Evolutionary conservation across 1,140 invertebrate genomes (phyloP), one percentile per base, ranked within the genome.

Genomic region (Sminthurinus signatus): DNA sequence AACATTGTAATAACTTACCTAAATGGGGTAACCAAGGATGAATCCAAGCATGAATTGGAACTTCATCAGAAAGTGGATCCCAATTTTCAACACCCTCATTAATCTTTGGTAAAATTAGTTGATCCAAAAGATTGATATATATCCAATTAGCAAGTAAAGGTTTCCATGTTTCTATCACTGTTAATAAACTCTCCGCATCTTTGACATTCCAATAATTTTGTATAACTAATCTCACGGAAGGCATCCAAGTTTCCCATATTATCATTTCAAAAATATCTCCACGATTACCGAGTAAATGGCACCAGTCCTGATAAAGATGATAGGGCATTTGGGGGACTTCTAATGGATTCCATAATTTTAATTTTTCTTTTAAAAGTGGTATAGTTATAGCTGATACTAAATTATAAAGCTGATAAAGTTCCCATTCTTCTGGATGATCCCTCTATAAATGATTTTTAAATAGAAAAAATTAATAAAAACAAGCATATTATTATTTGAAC

Each of bases 21-120:
- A 93, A 82, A 25, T 88, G 75, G 8, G 86, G 85, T 42, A 93
- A 80, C 96, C 96, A 99, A 0, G 96, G 96, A 78, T 96, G 87
- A 60, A 98, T 85, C 96, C 96, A 99, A 8, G 86, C 83, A 78
- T 98, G 94, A 68, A 98, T 91, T 1, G 95, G 94, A 58, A 96
- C 84, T 0, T 87, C 88, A 74, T 98, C 96, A 0, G 86, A 89
- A 0, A 95, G 79, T 0, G 96, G 96, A 81, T 98, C 91, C 96
- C 96, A 99, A 43, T 84, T 82, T 44, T 90, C 84, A 0, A 96
- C 91, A 70, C 90, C 91, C 17, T 80, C 74, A 29, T 86, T 83
- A 36, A 98, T 75, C 60, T 85, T 82, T 1, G 91, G 91, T 62
- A 93, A 77, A 32, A 96, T 81, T 8, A 91, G 76, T 69, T 93